Evolutionary conservation across 2,113 vertebrate species (phyloP).

Genomic region (Archilochus colubris): DNA sequence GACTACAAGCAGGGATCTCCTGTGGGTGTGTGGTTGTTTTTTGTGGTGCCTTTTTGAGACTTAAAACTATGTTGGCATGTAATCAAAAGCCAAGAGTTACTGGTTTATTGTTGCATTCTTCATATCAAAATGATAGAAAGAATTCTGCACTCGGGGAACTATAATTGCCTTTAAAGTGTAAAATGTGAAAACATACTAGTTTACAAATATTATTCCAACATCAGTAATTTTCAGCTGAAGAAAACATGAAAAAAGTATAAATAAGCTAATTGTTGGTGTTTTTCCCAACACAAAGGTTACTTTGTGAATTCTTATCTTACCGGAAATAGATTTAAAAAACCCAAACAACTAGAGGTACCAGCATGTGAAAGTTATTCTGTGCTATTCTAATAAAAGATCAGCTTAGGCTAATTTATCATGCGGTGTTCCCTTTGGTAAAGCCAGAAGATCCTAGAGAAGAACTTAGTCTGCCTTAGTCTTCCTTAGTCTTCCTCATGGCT

Average conservation of each 20-base stretch:
- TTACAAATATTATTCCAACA: background rate
- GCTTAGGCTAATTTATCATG: background rate
- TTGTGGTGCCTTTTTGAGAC: background rate
- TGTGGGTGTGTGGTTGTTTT: background rate
- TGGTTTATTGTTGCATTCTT: background rate
- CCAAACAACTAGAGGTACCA: background rate
- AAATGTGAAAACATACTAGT: conserved; percentile 40
- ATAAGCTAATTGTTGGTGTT: background rate
- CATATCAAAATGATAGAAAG: conserved; percentile 18
- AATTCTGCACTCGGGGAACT: background rate
- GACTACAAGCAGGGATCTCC: background rate
- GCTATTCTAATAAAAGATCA: background rate
- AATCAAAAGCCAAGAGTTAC: conserved; percentile 37
- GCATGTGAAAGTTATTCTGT: background rate
- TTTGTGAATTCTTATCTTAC: background rate
- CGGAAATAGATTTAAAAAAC: background rate
- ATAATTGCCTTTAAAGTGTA: background rate
- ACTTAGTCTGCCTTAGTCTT: background rate
- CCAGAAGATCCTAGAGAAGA: background rate
- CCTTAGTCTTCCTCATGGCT: background rate
- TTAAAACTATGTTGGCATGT: background rate
- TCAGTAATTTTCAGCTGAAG: background rate
- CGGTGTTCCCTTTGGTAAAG: background rate
- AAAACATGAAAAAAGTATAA: background rate
- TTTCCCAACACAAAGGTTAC: background rate